Evolutionary conservation across 1,140 invertebrate species (phyloP).

Genomic region (Halesus radiatus): DNA sequence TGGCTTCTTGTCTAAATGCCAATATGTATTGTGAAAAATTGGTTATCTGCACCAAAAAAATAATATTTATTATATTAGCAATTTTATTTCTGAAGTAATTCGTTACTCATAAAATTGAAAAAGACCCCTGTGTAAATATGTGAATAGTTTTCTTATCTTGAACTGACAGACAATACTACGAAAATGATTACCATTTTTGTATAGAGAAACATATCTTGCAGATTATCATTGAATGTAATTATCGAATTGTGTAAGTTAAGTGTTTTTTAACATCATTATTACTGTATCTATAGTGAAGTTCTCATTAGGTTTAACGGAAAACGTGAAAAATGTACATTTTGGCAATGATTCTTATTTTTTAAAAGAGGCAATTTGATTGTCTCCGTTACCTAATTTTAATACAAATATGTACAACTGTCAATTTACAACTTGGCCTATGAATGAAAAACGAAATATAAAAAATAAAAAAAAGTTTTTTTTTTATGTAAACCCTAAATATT

Average conservation of each 20-base stretch:
- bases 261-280: constrained; percentile 36
- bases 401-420: constrained; percentile 55
- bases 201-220: constrained; percentile 11
- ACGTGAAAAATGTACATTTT: constrained; percentile 19
- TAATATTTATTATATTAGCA: too few species aligned
- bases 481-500: neutral
- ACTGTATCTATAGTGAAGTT: constrained; percentile 6
- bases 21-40: too few species aligned
- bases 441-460: constrained; percentile 49
- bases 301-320: constrained; percentile 11
- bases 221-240: constrained; percentile 7
- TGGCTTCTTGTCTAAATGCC: too few species aligned
- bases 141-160: constrained; percentile 12
- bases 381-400: constrained; percentile 57
- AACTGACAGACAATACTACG: constrained; percentile 21
- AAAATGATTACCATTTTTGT: constrained; percentile 13
- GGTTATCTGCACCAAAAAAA: too few species aligned
- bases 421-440: constrained; percentile 57
- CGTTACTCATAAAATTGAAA: too few species aligned
- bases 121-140: too few species aligned
- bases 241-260: constrained; percentile 21
- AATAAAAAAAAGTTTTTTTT: neutral
- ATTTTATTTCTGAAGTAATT: too few species aligned
- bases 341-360: constrained; percentile 42
- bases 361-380: constrained; percentile 43